Base-by-base conservation (phyloP, 1,140 invertebrate genomes). In the Drosophila azteca region DNA sequence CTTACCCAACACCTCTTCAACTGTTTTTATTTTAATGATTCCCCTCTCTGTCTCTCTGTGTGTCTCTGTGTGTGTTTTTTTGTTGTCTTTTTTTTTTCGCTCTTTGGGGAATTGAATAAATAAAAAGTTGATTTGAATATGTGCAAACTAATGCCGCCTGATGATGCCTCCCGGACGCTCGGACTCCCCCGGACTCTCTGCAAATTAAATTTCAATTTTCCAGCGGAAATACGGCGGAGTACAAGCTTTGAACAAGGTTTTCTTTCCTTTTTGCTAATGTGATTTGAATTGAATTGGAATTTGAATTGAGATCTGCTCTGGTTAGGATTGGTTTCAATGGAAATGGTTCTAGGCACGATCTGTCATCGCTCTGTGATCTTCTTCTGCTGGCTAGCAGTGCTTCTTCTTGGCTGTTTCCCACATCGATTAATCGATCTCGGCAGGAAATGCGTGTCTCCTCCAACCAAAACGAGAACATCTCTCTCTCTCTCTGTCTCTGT, bases 1-100 rank as follows among this genome's bases (percentile, higher is more conserved):
- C 60, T 65, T 55, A 48, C 51, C 61, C 72, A 80, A 77, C 77
- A 77, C 77, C 74, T 77, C 64, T 78, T 70, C 63, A 64, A 62
- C 58, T 63, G 69, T 85, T 87, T 85, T 82, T 87, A 85, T 85
- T 87, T 87, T 87, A 82, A 85, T 85, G 82, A 81, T 79, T 81
- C 22, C 17, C 63, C 63, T 24, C n/a, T n/a, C n/a, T n/a, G n/a
- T n/a, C 9, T 29, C 68, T 77, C 46, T 54, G 35, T 39, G n/a
- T 20, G 17, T 20, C 0, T 20, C 0, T 20, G 17, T 20, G 17
- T 20, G 17, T 20, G 17, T 20, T 20, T 20, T 20, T 20, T 20
- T 20, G 17, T 20, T 20, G 17, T 20, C 15, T 13, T 8, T 9
- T 15, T 53, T n/a, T 22, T 5, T 2, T 22, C 2, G 22, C 22